Percentiles rank a stretch among this genome's conserved stretches.
phyloP scores from a whole-genome alignment of 2,113 vertebrate species.

The Bos indicus region DNA sequence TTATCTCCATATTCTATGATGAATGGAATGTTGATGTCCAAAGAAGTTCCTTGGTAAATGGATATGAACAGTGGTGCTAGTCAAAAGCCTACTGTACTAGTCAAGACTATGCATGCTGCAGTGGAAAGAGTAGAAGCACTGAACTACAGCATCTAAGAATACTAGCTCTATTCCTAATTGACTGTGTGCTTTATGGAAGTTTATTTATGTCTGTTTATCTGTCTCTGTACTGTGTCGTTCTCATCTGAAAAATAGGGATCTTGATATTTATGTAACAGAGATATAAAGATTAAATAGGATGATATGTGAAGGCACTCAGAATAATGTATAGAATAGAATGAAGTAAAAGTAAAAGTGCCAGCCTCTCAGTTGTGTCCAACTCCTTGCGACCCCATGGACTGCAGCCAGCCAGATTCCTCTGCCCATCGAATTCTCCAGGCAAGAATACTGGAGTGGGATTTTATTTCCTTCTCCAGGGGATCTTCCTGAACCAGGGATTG shows the following conservation, averaged over 20 bases:
- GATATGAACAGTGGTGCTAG: neutral
- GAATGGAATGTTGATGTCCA: neutral
- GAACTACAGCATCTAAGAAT: neutral
- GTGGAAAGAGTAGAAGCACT: neutral
- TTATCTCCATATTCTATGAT: neutral
- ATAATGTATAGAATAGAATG: neutral
- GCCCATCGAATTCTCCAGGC: neutral
- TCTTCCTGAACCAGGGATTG: neutral
- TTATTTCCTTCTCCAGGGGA: neutral
- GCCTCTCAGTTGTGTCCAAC: neutral
- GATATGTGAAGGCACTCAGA: neutral
- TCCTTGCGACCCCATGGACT: neutral
- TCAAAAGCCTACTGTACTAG: neutral
- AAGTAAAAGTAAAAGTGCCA: neutral
- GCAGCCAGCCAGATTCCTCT: neutral
- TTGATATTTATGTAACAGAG: neutral
- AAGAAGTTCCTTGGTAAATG: neutral
- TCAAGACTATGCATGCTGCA: neutral
- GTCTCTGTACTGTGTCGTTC: neutral
- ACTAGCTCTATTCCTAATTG: neutral
- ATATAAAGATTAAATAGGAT: neutral
- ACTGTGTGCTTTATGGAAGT: neutral
- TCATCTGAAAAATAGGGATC: neutral
- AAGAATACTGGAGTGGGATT: neutral
- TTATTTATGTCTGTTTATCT: neutral